Base-by-base conservation (phyloP, 2,888 invertebrate species). In the Synanthedon vespiformis region DNA sequence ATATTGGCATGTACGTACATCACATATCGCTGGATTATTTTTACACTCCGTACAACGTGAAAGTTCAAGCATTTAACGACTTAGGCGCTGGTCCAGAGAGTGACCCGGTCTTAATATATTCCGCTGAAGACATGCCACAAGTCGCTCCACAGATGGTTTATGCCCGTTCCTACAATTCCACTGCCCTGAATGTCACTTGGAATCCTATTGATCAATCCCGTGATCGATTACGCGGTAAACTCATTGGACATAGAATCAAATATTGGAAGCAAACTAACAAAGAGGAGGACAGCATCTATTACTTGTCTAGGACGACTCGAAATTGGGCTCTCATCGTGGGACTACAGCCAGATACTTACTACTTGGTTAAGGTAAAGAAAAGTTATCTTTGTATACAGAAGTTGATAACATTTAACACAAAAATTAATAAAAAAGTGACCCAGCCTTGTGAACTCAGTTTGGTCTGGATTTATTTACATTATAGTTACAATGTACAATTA, bases 281-380 rank as follows among this genome's bases (percentile, higher is more conserved):
- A 52, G 94, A 95, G 72, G 93, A 95, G 67, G 92, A 94, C 68
- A 89, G 92, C 53, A 92, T 95, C 48, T 95, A 95, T 74, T 96
- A 93, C 74, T 82, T 97, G 53, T 96, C 96, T 10, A 90, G 96
- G 56, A 93, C 93, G 1, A 94, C 93, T 1, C 89, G 92, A 52
- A 92, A 94, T 52, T 94, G 94, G 92, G 95, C 97, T 0, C 87
- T 97, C 2, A 95, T 99, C 68, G 97, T 98, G 11, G 98, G 98
- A 61, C 86, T 99, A 51, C 92, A 95, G 65, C 96, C 97, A 0
- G 94, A 98, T 74, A 96, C 95, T 0, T 95, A 96, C 72, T 99
- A 99, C 80, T 93, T 89, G 67, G 96, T 98, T 0, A 95, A 96
- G 88, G 94, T 87, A 65, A 66, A 34, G 8, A 34, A 34, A 34